Conservation (phyloP, 2,888 invertebrate species). For the Rhagonycha lutea region DNA sequence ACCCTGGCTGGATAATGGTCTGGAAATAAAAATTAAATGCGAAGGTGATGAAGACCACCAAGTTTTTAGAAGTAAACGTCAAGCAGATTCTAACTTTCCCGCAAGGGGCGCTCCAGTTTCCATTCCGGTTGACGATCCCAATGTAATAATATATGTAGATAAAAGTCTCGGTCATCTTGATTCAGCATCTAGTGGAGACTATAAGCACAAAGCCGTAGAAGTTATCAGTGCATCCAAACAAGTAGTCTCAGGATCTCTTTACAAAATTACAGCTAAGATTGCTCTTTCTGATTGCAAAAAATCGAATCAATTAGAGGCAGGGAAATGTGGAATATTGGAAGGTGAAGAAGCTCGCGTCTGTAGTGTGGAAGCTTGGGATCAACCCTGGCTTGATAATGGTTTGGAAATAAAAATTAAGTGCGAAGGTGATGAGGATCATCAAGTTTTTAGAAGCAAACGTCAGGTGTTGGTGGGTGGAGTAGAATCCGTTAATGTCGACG, state of each 20-base stretch:
- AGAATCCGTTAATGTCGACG: constrained; percentile 31
- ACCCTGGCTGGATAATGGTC: no score
- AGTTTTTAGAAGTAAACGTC: no score
- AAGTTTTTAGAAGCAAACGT: neutral
- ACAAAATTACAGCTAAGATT: constrained; percentile 62
- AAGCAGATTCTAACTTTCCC: no score
- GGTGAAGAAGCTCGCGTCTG: constrained; percentile 51
- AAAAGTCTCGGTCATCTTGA: constrained; percentile 40
- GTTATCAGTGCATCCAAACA: constrained; percentile 55
- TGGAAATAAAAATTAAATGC: no score
- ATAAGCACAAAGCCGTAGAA: constrained; percentile 45
- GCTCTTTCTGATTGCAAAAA: constrained; percentile 60
- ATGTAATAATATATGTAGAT: constrained; percentile 35
- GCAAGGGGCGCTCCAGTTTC: constrained; percentile 26
- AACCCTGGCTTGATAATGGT: constrained; percentile 60
- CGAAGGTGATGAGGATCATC: constrained; percentile 32
- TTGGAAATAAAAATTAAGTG: constrained; percentile 54
- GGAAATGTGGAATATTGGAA: constrained; percentile 37
- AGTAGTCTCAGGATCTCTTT: constrained; percentile 60
- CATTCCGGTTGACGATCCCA: constrained; percentile 35
- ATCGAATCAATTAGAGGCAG: constrained; percentile 38
- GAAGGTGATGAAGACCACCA: no score
- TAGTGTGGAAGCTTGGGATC: constrained; percentile 60
- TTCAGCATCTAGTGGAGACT: constrained; percentile 48
- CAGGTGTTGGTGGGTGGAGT: constrained; percentile 28